Conservation (phyloP, 2,888 invertebrate species). For the Falcaria lacertinaria region DNA sequence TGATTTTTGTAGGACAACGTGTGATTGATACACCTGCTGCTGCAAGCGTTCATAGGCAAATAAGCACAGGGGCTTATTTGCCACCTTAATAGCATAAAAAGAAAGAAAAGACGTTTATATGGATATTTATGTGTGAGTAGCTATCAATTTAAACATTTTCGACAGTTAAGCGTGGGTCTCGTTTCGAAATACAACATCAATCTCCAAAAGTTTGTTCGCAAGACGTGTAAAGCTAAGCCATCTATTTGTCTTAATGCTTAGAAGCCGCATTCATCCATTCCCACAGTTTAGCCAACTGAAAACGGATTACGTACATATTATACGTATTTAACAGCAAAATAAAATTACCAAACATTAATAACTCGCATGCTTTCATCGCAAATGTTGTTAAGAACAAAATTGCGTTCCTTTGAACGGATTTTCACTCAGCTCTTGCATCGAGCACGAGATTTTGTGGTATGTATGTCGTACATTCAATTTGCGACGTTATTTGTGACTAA, state of each 20-base stretch:
- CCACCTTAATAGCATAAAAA: too few relatives aligned
- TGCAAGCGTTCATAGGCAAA: too few relatives aligned
- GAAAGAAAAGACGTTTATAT: too few relatives aligned
- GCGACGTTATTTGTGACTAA: slow-evolving; percentile 8
- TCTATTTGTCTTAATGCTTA: slow-evolving; percentile 43
- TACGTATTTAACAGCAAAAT: neutral
- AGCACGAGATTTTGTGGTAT: neutral
- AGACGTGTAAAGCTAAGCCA: slow-evolving; percentile 18
- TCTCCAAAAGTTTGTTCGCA: slow-evolving; percentile 35
- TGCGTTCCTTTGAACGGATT: slow-evolving; percentile 4
- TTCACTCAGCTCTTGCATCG: neutral
- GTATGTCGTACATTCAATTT: neutral
- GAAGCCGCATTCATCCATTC: slow-evolving; percentile 42
- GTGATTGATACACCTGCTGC: too few relatives aligned
- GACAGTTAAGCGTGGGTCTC: slow-evolving; percentile 34
- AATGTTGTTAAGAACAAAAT: slow-evolving; percentile 6
- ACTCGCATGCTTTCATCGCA: neutral
- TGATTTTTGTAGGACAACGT: too few relatives aligned
- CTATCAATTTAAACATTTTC: neutral
- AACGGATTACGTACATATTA: slow-evolving; percentile 24
- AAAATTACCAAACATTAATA: neutral
- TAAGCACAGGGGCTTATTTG: too few relatives aligned
- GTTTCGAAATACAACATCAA: slow-evolving; percentile 51
- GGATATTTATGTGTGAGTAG: neutral
- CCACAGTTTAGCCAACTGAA: slow-evolving; percentile 21